Percentiles rank a stretch among this genome's conserved stretches.
These are phyloP conservation scores for Xenops minutus DNA, from an alignment of 2,797 vertebrate species.

Conservation along the genomic window DNA sequence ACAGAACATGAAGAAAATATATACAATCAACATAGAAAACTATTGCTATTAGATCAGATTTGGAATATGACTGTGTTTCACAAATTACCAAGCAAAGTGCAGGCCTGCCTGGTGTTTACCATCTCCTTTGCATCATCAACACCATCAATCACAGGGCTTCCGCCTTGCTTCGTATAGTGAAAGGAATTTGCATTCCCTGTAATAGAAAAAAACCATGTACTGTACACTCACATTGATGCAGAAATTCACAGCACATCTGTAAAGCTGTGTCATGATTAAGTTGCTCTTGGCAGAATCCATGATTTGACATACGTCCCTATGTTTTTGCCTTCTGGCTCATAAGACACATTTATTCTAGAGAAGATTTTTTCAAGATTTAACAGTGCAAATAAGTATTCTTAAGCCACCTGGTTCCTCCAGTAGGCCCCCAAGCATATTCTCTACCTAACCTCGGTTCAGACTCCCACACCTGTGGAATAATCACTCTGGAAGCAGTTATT, in stretches of 20 bases:
- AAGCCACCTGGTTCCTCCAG: background rate
- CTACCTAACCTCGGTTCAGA: background rate
- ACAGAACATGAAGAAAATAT: background rate
- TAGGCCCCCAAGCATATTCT: background rate
- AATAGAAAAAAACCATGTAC: background rate
- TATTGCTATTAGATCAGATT: background rate
- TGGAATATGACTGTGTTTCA: background rate
- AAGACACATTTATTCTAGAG: background rate
- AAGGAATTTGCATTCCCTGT: slow-evolving; percentile 87
- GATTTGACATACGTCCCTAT: background rate
- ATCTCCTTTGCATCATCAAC: slow-evolving; percentile 94
- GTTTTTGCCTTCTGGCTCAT: background rate
- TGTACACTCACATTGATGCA: background rate
- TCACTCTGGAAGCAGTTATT: background rate
- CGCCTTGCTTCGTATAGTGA: slow-evolving; percentile 91
- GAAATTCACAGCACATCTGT: background rate
- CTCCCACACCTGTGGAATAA: background rate
- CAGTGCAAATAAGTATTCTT: background rate
- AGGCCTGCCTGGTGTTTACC: slow-evolving; percentile 87
- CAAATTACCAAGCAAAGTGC: slow-evolving; percentile 87
- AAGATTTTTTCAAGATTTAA: background rate
- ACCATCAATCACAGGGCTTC: slow-evolving; percentile 90
- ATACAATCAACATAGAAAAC: background rate
- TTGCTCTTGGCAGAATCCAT: background rate
- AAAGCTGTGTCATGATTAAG: background rate